Base-by-base conservation (phyloP, 1,140 invertebrate genomes). In the Thaumetopoea pityocampa region DNA sequence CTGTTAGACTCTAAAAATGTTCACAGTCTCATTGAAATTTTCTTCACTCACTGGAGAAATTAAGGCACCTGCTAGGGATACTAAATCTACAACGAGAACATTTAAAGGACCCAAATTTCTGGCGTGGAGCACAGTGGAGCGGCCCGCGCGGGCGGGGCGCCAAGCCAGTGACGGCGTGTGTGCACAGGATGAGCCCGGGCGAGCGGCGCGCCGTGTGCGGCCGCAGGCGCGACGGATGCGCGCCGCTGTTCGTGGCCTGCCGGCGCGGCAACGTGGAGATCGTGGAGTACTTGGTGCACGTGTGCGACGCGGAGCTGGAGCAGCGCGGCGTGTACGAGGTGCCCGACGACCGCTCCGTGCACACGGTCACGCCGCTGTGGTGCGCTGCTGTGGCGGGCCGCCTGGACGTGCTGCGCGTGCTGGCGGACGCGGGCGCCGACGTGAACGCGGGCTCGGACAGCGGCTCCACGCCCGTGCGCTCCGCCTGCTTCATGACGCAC, bases 401-500 rank as follows among this genome's bases (percentile, higher is more conserved):
- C 51, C 64, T 96, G 6, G 85, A 88, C 24, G 92, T 96, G 37
- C 90, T 97, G 9, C 90, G 92, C 61, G 91, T 90, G 72, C 85
- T 98, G 12, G 88, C 96, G 3, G 84, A 90, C 14, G 88, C 94
- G 64, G 94, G 94, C 26, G 96, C 95, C 23, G 87, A 96, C 63
- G 90, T 97, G 5, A 90, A 94, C 85, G 92, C 93, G 11, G 88
- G 91, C n/a, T 95, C 93, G 0, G 95, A 96, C 84, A 91, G 92
- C 14, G 94, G 95, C 28, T 97, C 95, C 6, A 97, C 95, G 8
- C 92, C 94, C 15, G 94, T 96, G 16, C 86, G 96, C 45, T 95
- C 93, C 34, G 95, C 95, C 1, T 97, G 96, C 77, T 97, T 95
- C 76, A 97, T 97, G 95, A 96, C 95, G 16, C 93, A 97, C 82